Percentiles rank a stretch among this genome's conserved stretches.
Conservation (phyloP, 2,113 vertebrate genomes). For the Silurus asotus region DNA sequence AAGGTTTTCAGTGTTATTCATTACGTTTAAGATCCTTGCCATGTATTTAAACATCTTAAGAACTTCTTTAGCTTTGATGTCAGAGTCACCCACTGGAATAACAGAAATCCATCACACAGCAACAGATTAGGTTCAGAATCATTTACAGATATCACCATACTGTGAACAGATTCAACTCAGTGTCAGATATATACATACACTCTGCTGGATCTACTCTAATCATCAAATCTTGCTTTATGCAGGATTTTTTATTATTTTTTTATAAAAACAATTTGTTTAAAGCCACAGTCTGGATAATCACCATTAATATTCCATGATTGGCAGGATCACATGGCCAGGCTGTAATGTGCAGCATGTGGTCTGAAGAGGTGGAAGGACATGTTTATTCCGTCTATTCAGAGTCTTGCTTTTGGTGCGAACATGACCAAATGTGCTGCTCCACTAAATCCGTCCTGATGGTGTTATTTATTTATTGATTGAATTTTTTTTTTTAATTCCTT, state of each 20-base stretch:
- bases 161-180: background rate
- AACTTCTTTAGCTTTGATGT: background rate
- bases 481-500: background rate
- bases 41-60: background rate
- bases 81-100: background rate
- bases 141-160: background rate
- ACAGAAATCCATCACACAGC: background rate
- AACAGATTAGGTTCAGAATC: background rate
- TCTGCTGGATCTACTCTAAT: background rate
- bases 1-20: background rate
- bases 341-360: conserved; percentile 37
- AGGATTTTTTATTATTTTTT: background rate
- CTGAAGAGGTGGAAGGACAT: conserved; percentile 44
- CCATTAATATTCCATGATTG: conserved; percentile 7
- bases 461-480: conserved; percentile 15
- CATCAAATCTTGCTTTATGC: background rate
- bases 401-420: conserved; percentile 46
- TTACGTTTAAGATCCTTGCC: background rate
- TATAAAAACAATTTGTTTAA: background rate
- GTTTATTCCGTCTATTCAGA: conserved; percentile 35
- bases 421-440: conserved; percentile 45
- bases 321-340: conserved; percentile 25
- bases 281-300: background rate
- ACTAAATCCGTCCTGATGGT: conserved; percentile 42
- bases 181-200: background rate